These are phyloP conservation scores for Eulemur mongoz DNA, from an alignment of 2,797 vertebrate genomes.

Conservation along the genomic window DNA sequence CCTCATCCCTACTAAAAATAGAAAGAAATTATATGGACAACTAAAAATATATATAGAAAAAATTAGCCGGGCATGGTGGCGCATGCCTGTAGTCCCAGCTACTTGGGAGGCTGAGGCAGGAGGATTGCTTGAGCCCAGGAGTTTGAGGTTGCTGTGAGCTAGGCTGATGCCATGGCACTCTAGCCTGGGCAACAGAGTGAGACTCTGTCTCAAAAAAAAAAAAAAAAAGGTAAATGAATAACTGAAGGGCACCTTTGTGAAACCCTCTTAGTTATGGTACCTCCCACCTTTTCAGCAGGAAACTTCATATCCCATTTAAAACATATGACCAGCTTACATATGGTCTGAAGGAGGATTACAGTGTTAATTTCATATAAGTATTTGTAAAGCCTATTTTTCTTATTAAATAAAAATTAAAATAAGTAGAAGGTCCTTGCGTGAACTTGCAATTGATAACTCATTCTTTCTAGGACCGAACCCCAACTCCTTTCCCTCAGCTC, in stretches of 20 bases:
- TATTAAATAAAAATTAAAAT: constrained; percentile 3
- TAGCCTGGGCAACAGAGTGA: no score
- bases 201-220: no score
- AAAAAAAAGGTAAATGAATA: background rate
- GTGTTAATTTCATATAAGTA: background rate
- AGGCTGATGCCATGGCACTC: no score
- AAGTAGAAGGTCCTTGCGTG: constrained; percentile 2
- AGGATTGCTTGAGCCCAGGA: no score
- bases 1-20: no score
- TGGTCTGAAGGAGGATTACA: background rate
- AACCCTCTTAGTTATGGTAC: background rate
- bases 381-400: background rate
- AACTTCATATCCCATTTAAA: background rate
- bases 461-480: background rate
- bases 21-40: no score
- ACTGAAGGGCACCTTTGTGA: background rate
- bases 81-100: no score
- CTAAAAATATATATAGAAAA: no score
- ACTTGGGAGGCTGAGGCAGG: no score
- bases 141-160: no score
- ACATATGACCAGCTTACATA: background rate
- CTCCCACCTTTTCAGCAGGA: background rate
- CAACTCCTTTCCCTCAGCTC: background rate
- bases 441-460: background rate
- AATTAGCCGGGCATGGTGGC: no score